Percentiles rank a stretch among this genome's conserved stretches.
phyloP scores from a whole-genome alignment of 2,113 vertebrate genomes.

The Bothrops jararaca region DNA sequence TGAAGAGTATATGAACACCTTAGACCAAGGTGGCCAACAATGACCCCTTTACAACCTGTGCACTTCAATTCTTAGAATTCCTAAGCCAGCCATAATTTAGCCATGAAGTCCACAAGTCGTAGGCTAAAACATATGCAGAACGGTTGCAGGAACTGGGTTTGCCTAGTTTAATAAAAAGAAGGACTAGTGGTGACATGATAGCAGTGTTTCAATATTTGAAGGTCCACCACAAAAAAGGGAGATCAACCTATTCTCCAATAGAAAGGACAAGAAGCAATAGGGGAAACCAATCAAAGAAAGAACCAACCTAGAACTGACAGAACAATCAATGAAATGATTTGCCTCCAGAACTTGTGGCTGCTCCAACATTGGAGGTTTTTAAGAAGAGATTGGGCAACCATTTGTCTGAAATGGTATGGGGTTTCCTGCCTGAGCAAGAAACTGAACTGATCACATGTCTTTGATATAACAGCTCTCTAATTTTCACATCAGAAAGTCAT shows the following conservation, averaged over 20 bases:
- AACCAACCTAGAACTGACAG: not conserved
- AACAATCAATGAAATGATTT: not conserved
- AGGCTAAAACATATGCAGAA: not conserved
- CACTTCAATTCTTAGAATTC: not conserved
- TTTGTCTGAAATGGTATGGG: not conserved
- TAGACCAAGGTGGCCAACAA: not conserved
- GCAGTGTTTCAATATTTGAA: not conserved
- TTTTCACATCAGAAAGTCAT: not conserved
- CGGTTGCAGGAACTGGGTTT: not conserved
- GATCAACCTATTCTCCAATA: not conserved
- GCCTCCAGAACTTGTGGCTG: not conserved
- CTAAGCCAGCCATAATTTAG: not conserved
- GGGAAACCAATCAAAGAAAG: not conserved
- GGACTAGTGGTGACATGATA: not conserved
- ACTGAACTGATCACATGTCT: not conserved
- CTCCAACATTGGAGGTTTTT: too few species aligned
- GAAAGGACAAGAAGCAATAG: not conserved
- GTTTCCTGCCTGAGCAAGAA: not conserved
- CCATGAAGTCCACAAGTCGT: not conserved
- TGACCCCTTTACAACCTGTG: not conserved
- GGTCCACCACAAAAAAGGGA: not conserved
- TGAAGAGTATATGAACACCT: not conserved
- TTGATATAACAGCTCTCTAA: slow-evolving; percentile 3
- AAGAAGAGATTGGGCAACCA: too few species aligned
- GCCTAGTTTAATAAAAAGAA: not conserved